Evolutionary conservation across 2,797 vertebrate genomes (phyloP).

Genomic region (Hafferia zeledoni): DNA sequence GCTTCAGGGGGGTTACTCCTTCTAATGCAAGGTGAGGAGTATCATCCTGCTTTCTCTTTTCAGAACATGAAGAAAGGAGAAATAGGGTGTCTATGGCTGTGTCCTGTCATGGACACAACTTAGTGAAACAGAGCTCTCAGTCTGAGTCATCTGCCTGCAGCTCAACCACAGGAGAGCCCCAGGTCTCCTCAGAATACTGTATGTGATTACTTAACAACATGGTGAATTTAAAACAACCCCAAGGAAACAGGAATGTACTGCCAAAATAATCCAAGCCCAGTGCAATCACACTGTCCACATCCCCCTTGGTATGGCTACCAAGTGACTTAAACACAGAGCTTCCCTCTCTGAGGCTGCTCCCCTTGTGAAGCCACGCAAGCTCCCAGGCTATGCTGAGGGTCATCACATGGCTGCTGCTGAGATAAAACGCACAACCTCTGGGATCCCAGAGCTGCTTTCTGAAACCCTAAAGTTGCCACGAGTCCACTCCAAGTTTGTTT

Average conservation of each 20-base stretch:
- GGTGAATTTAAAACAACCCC: neutral
- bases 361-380: neutral
- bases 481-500: neutral
- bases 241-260: neutral
- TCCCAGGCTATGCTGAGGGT: neutral
- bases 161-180: neutral
- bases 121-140: neutral
- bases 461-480: neutral
- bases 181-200: neutral
- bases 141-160: neutral
- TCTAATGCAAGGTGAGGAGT: neutral
- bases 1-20: neutral
- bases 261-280: neutral
- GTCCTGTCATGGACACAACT: neutral
- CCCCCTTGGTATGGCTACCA: neutral
- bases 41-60: neutral
- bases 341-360: neutral
- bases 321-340: neutral
- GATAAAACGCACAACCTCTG: neutral
- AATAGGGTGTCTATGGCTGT: neutral
- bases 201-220: neutral
- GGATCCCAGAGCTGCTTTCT: neutral
- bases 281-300: neutral
- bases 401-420: neutral
- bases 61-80: neutral